phyloP scores from a whole-genome alignment of 1,140 invertebrate genomes.

The Diorhabda elongata region DNA sequence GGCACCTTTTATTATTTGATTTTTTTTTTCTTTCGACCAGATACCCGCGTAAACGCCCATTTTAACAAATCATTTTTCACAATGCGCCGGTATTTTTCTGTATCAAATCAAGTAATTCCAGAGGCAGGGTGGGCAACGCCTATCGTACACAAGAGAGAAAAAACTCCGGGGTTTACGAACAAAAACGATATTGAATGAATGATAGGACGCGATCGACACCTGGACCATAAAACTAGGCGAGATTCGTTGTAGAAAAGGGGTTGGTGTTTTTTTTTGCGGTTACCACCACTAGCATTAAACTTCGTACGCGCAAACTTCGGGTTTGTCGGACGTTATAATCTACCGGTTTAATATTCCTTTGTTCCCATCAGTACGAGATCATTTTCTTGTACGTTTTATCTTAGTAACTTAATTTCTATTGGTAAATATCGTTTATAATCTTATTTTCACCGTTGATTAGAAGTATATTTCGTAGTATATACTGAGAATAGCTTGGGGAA shows the following conservation, averaged over 20 bases:
- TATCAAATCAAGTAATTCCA: conserved; percentile 44
- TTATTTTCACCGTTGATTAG: no score
- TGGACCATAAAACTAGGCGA: conserved; percentile 25
- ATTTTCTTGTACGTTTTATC: no score
- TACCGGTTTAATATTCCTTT: no score
- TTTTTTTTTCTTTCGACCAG: neutral
- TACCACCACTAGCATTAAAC: no score
- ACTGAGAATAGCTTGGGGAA: neutral
- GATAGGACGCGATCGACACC: conserved; percentile 30
- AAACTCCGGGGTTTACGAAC: conserved; percentile 11
- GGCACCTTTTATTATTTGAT: conserved; percentile 11
- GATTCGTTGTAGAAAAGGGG: neutral
- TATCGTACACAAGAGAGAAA: conserved; percentile 33
- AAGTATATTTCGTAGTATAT: no score
- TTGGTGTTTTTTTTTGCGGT: neutral
- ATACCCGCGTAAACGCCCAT: conserved; percentile 24
- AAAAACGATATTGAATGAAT: conserved; percentile 10
- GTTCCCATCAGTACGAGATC: no score
- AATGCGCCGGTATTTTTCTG: conserved; percentile 30
- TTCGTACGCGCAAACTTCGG: no score
- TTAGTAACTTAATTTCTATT: no score
- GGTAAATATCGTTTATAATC: no score
- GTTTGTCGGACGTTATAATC: no score
- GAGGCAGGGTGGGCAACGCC: conserved; percentile 40
- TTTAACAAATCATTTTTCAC: conserved; percentile 36